phyloP scores from a whole-genome alignment of 2,888 invertebrate species.

The Rhimphoctona megacephalus region DNA sequence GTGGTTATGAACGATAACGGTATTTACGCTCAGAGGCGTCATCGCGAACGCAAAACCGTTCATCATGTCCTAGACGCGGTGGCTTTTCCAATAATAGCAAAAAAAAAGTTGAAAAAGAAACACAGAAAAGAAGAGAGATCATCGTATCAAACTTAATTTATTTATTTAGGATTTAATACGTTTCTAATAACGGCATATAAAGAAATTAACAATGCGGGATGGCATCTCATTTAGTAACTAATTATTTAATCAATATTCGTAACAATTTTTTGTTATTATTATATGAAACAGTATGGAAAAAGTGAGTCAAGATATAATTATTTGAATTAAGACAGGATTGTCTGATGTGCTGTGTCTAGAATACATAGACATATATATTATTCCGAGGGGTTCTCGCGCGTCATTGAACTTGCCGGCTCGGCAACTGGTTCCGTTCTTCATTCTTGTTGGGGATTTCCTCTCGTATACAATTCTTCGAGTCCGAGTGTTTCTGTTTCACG shows the following conservation, averaged over 20 bases:
- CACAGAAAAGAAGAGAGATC: background rate
- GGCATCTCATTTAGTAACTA: background rate
- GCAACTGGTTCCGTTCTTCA: conserved; percentile 59
- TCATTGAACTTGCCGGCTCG: conserved; percentile 69
- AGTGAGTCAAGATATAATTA: background rate
- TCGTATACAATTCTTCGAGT: background rate
- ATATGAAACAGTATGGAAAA: background rate
- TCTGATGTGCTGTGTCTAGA: conserved; percentile 52
- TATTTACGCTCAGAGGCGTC: conserved; percentile 63
- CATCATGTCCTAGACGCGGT: conserved; percentile 24
- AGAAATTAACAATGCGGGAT: background rate
- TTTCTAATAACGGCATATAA: background rate
- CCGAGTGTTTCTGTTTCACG: background rate
- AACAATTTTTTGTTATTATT: background rate
- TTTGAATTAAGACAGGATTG: background rate
- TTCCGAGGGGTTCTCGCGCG: conserved; percentile 47
- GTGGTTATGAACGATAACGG: conserved; percentile 45
- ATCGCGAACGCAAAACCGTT: conserved; percentile 36
- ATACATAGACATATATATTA: conserved; percentile 34
- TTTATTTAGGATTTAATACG: background rate
- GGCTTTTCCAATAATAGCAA: conserved; percentile 1
- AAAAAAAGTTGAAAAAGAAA: background rate
- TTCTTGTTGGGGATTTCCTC: conserved; percentile 28
- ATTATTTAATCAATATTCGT: background rate
- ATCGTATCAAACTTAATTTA: background rate